phyloP scores from a whole-genome alignment of 1,140 invertebrate species.

The Pygmarrhopalites habei region DNA sequence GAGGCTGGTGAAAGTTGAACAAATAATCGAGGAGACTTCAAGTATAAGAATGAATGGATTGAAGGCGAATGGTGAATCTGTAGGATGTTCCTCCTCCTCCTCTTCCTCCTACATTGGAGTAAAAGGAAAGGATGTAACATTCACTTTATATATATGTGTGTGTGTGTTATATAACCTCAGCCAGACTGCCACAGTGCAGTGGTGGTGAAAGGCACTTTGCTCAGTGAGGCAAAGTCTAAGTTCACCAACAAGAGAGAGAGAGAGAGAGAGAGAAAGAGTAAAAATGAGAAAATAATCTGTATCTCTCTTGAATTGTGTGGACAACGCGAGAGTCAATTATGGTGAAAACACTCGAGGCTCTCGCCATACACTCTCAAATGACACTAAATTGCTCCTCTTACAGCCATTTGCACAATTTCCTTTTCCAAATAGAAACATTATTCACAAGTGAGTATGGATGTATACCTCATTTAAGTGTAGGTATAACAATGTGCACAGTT shows the following conservation, averaged over 20 bases:
- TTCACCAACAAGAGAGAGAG: background rate
- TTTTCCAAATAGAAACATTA: conserved; percentile 8
- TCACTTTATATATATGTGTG: no score
- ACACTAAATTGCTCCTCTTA: conserved; percentile 14
- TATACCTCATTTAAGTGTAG: no score
- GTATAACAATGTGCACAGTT: no score
- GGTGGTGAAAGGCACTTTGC: background rate
- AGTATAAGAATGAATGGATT: no score
- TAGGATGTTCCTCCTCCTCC: background rate
- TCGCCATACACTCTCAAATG: conserved; percentile 11
- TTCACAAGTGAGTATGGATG: background rate
- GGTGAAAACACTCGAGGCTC: conserved; percentile 15
- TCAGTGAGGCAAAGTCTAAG: background rate
- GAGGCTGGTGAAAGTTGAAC: background rate
- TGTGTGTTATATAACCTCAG: background rate
- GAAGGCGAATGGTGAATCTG: background rate
- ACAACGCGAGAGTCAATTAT: conserved; percentile 17
- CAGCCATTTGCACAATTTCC: conserved; percentile 14
- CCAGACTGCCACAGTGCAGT: background rate
- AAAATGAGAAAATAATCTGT: conserved; percentile 19
- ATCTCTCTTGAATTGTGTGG: background rate
- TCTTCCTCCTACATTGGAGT: background rate
- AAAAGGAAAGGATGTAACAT: background rate
- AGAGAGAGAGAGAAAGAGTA: background rate
- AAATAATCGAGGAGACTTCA: no score